phyloP scores from a whole-genome alignment of 2,888 invertebrate genomes.

The Amaurobius ferox region DNA sequence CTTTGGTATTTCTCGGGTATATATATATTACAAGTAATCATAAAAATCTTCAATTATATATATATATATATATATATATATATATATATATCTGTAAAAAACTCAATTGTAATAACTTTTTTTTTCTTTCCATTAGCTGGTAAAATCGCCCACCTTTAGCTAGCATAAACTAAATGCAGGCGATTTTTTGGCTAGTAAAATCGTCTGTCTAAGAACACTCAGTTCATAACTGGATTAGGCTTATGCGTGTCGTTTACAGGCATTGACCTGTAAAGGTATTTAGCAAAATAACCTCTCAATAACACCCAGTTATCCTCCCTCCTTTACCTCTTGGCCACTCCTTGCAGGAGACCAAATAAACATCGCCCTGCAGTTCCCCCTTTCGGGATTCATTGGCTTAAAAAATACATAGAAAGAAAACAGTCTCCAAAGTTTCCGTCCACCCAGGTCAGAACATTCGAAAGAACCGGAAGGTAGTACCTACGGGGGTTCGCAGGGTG shows the following conservation, averaged over 20 bases:
- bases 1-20: too few relatives aligned
- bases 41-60: too few relatives aligned
- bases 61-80: too few relatives aligned
- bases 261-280: slow-evolving; percentile 64
- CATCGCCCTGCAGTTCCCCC: not conserved
- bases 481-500: not conserved
- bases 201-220: too few relatives aligned
- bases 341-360: not conserved
- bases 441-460: not conserved
- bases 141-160: too few relatives aligned
- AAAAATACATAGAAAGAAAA: not conserved
- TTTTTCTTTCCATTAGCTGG: too few relatives aligned
- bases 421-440: not conserved
- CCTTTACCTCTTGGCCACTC: not conserved
- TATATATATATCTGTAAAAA: too few relatives aligned
- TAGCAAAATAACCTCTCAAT: slow-evolving; percentile 41
- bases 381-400: not conserved
- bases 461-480: not conserved
- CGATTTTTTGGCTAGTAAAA: too few relatives aligned
- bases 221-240: too few relatives aligned
- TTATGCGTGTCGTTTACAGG: slow-evolving; percentile 13
- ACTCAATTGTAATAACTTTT: too few relatives aligned
- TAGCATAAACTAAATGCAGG: too few relatives aligned
- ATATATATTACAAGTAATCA: too few relatives aligned
- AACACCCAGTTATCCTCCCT: not conserved